phyloP scores from a whole-genome alignment of 2,888 invertebrate genomes.

The Sphecodes monilicornis region DNA sequence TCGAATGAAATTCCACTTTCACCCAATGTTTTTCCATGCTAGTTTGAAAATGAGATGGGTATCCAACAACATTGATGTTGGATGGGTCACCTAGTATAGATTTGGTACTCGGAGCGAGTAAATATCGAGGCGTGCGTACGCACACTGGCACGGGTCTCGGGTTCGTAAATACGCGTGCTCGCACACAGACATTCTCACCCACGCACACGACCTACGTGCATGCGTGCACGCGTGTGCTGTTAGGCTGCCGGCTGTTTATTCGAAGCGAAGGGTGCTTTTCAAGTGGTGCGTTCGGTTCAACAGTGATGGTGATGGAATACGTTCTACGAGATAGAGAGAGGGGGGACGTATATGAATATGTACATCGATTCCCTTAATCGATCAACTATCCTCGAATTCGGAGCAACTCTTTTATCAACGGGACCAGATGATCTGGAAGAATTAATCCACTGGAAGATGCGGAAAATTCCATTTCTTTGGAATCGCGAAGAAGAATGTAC shows the following conservation, averaged over 20 bases:
- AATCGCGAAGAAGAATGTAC: background rate
- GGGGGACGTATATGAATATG: constrained; percentile 7
- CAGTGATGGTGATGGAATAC: constrained; percentile 48
- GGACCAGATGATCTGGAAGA: background rate
- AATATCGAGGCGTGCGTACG: constrained; percentile 22
- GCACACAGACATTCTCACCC: constrained; percentile 44
- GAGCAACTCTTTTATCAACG: background rate
- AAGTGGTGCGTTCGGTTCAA: constrained; percentile 51
- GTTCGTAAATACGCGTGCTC: constrained; percentile 44
- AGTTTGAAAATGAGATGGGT: background rate
- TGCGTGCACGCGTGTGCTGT: constrained; percentile 51
- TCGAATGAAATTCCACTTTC: background rate
- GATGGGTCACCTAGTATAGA: background rate
- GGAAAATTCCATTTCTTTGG: background rate
- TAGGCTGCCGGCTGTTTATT: constrained; percentile 32
- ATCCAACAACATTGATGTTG: background rate
- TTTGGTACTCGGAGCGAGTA: constrained; percentile 24
- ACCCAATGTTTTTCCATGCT: background rate
- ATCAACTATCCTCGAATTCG: background rate
- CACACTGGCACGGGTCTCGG: constrained; percentile 32
- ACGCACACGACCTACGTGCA: constrained; percentile 55
- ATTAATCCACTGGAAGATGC: fast-evolving
- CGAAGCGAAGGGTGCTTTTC: constrained; percentile 37
- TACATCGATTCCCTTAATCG: background rate
- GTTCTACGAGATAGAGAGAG: constrained; percentile 25